Conservation (phyloP, 2,113 vertebrate genomes). For the Microcebus jonahi region DNA sequence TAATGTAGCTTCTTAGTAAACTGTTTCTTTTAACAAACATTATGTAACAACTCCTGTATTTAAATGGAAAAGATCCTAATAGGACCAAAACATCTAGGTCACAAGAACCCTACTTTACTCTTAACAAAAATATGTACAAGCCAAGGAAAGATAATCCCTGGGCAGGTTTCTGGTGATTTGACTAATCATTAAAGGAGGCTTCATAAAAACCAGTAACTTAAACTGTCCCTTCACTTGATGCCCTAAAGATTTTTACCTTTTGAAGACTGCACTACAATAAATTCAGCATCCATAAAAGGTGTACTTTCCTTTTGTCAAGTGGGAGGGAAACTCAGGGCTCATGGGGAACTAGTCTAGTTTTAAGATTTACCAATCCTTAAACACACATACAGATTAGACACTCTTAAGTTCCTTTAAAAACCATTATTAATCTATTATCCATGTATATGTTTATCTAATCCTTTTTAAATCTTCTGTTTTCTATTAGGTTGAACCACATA, state of each 20-base stretch:
- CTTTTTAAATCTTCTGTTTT: constrained; percentile 39
- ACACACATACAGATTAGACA: not conserved
- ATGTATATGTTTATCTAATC: not conserved
- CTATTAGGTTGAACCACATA: not conserved
- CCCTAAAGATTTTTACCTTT: not conserved
- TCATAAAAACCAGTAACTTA: constrained; percentile 17
- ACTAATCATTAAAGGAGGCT: not conserved
- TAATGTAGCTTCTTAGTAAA: not conserved
- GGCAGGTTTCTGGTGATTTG: not conserved
- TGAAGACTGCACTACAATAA: not conserved
- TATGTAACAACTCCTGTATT: not conserved
- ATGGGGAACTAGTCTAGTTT: not conserved
- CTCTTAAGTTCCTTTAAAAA: constrained; percentile 2
- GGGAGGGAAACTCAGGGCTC: not conserved
- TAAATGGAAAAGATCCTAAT: not conserved
- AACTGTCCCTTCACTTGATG: not conserved
- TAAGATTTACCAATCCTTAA: not conserved
- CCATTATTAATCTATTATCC: not conserved
- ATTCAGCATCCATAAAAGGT: not conserved
- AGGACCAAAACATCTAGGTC: constrained; percentile 3
- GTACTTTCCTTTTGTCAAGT: not conserved
- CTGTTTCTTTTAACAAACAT: not conserved
- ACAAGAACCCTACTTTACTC: not conserved
- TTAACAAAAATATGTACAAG: not conserved
- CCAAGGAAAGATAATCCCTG: not conserved